Conservation (phyloP, 1,140 invertebrate genomes). For the Ceratina japonica region DNA sequence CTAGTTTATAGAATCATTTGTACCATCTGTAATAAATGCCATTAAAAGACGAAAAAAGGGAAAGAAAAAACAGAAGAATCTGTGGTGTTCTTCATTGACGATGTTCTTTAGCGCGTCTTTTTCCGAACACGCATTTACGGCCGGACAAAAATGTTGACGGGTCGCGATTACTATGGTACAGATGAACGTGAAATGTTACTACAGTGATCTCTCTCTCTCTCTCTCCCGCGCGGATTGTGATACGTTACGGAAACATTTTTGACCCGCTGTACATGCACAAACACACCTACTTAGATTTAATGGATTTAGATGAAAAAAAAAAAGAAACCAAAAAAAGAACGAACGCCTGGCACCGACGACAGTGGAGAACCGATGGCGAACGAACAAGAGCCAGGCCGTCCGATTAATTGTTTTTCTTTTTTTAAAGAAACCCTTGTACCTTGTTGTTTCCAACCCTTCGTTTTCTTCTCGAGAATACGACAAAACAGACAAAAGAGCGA, state of each 20-base stretch:
- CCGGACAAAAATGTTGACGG: constrained; percentile 40
- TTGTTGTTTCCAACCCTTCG: background rate
- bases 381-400: constrained; percentile 3
- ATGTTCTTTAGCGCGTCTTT: background rate
- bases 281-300: constrained; percentile 24
- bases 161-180: constrained; percentile 32
- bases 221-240: background rate
- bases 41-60: constrained; percentile 67
- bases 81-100: constrained; percentile 60
- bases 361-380: constrained; percentile 1
- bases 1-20: constrained; percentile 76
- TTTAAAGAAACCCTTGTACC: background rate
- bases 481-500: constrained; percentile 9
- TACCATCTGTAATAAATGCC: constrained; percentile 77
- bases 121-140: constrained; percentile 17
- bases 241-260: constrained; percentile 35
- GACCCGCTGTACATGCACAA: constrained; percentile 32
- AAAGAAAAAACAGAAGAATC: constrained; percentile 59
- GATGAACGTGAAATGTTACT: constrained; percentile 17
- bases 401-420: background rate
- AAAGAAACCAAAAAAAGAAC: constrained; percentile 25
- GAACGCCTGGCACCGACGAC: constrained; percentile 24
- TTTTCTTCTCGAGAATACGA: constrained; percentile 36
- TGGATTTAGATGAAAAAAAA: constrained; percentile 19
- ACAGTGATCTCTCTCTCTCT: background rate